These are phyloP conservation scores for Enteromius fasciolatus DNA, from an alignment of 2,797 vertebrate genomes.

Conservation along the genomic window DNA sequence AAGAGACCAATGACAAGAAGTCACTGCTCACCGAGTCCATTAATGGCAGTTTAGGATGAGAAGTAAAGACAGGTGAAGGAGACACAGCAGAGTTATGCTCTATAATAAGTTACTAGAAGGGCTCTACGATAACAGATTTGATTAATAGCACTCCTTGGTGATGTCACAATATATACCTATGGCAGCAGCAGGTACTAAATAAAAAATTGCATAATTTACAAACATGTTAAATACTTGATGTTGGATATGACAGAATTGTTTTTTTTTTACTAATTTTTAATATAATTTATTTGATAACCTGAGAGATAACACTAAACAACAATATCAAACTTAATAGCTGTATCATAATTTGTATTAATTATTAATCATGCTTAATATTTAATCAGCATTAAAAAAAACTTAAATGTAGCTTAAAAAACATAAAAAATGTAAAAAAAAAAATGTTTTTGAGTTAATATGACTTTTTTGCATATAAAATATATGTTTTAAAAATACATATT, in stretches of 20 bases:
- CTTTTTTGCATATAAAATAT: not conserved
- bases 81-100: not conserved
- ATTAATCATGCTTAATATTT: not conserved
- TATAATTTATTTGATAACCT: not conserved
- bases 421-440: too few relatives aligned
- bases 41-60: conserved; percentile 1
- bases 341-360: not conserved
- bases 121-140: not conserved
- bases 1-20: conserved; percentile 24
- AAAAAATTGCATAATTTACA: not conserved
- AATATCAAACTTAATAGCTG: not conserved
- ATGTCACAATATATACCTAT: not conserved
- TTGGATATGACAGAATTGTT: not conserved
- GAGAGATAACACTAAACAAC: not conserved
- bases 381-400: not conserved
- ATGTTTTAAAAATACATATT: too few relatives aligned
- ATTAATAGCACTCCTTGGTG: not conserved
- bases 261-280: not conserved
- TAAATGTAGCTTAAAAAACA: not conserved
- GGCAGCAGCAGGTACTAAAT: not conserved
- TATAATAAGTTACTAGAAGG: not conserved
- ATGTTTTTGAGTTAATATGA: too few relatives aligned
- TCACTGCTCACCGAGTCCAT: conserved; percentile 2
- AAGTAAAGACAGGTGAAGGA: not conserved
- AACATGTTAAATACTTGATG: not conserved